Evolutionary conservation across 2,888 invertebrate genomes (phyloP), one percentile per base, ranked within the genome.

Genomic region (Melipona beecheii): DNA sequence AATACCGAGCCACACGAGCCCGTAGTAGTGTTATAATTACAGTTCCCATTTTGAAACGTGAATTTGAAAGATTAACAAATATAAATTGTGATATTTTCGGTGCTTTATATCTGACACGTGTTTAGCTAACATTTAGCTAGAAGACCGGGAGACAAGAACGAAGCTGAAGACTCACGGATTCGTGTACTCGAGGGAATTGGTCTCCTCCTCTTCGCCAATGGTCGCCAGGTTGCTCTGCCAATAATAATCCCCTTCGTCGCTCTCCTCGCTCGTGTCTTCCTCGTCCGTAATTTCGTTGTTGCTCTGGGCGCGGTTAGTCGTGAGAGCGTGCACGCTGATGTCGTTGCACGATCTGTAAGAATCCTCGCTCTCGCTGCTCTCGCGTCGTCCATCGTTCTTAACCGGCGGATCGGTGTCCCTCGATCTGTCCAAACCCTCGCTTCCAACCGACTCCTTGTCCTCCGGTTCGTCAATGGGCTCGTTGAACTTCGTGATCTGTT

Each of bases 191-290:
- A 93, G 89, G 31, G 93, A 94, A 70, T 92, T 92, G 11, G 87
- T 93, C 83, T 97, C 97, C 90, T 97, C 97, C 86, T 96, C 95
- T 93, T 97, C 97, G 27, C 97, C 97, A 87, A 97, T 97, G 43
- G 97, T 97, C 71, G 96, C 96, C 71, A 97, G 95, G 85, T 93
- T 93, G 73, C 93, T 93, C 71, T 93, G 93, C 94, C 94, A 94
- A 70, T 93, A 94, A 79, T 93, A 94, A 87, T 93, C 93, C 56
- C 89, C 92, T 15, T 95, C 92, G 78, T 92, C 92, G 85, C 92
- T 93, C 19, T 95, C 93, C 19, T 93, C 92, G 73, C 91, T 95
- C 94, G 96, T 90, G 93, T 95, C 93, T 94, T 95, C 93, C 94
- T 96, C 64, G 94, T 95, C 74, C 94, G 95, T 81, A 94, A 94